phyloP scores from a whole-genome alignment of 2,888 invertebrate genomes.

The Adineta ricciae region DNA sequence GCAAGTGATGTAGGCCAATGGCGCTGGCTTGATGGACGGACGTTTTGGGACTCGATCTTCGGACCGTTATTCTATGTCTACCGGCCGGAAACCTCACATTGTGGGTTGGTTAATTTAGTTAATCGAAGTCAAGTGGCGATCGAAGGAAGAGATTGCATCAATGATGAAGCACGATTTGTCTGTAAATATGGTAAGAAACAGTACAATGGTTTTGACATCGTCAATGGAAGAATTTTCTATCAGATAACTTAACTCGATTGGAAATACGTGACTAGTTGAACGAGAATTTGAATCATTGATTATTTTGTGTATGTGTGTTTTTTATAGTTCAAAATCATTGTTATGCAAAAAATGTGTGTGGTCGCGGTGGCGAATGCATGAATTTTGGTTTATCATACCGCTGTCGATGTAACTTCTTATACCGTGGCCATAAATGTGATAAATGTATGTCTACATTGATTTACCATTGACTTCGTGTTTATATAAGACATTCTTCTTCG shows the following conservation, averaged over 20 bases:
- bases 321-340: slow-evolving; percentile 21
- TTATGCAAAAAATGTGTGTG: background rate
- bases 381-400: background rate
- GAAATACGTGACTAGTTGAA: too few relatives aligned
- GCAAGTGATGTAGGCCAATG: background rate
- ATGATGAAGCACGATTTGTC: background rate
- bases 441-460: background rate
- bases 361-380: slow-evolving; percentile 2
- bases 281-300: background rate
- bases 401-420: background rate
- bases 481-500: background rate
- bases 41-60: background rate
- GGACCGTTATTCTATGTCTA: background rate
- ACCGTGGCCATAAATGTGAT: background rate
- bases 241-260: too few relatives aligned
- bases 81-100: background rate
- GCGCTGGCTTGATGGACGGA: background rate
- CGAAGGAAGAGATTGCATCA: background rate
- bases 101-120: background rate
- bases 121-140: background rate
- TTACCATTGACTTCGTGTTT: background rate
- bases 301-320: background rate
- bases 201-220: too few relatives aligned
- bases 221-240: too few relatives aligned
- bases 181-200: slow-evolving; percentile 19